These are phyloP conservation scores for Eupleurogrammus muticus DNA, from an alignment of 2,797 vertebrate genomes.

Conservation along the genomic window DNA sequence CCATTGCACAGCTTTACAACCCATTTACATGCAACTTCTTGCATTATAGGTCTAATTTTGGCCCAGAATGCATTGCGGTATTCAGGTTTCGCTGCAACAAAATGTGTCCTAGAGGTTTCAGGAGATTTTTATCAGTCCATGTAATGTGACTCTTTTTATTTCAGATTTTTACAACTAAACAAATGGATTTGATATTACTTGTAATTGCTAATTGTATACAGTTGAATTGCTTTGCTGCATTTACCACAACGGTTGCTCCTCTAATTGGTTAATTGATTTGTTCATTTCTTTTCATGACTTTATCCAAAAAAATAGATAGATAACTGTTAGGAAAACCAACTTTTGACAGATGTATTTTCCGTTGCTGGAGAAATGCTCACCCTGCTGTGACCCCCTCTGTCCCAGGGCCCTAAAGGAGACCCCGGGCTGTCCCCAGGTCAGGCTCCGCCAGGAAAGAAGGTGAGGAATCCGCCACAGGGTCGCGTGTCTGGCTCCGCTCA, in stretches of 20 bases:
- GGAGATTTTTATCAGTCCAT: too few species aligned
- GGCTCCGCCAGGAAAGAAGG: slow-evolving; percentile 90
- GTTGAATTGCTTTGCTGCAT: neutral
- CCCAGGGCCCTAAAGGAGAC: slow-evolving; percentile 94
- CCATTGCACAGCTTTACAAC: too few species aligned
- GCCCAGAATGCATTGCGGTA: too few species aligned
- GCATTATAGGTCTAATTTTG: too few species aligned
- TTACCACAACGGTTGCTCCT: neutral
- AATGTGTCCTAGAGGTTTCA: too few species aligned
- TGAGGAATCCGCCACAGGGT: slow-evolving; percentile 64
- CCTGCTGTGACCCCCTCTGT: slow-evolving; percentile 38
- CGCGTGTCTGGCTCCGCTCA: neutral
- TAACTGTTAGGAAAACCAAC: neutral
- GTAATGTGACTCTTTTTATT: too few species aligned
- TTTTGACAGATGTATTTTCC: neutral
- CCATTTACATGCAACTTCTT: too few species aligned
- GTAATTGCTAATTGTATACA: too few species aligned
- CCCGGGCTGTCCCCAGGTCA: slow-evolving; percentile 92
- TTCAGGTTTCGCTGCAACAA: too few species aligned
- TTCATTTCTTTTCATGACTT: neutral
- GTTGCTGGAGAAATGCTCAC: slow-evolving; percentile 7
- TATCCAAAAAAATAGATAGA: neutral
- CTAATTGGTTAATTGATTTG: neutral
- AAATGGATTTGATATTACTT: too few species aligned
- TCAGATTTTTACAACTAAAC: too few species aligned